phyloP scores from a whole-genome alignment of 2,888 invertebrate genomes.

The Pseudococcus viburni region DNA sequence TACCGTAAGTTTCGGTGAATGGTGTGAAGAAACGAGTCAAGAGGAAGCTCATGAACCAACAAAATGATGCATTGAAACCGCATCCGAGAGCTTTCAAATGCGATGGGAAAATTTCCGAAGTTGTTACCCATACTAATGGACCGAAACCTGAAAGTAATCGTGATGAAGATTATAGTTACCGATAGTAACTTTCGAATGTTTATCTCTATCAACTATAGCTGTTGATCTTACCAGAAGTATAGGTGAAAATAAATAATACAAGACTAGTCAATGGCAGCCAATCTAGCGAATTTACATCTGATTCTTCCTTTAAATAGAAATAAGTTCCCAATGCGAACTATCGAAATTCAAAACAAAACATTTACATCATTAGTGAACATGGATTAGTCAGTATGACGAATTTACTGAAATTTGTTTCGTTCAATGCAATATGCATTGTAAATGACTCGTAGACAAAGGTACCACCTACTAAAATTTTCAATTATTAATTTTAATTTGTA shows the following conservation, averaged over 20 bases:
- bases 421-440: too few species aligned
- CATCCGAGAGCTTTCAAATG: constrained; percentile 85
- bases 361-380: too few species aligned
- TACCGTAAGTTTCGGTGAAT: constrained; percentile 76
- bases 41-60: constrained; percentile 83
- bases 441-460: too few species aligned
- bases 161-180: background rate
- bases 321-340: constrained; percentile 76
- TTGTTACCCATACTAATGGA: constrained; percentile 85
- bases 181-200: background rate
- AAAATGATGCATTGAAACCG: constrained; percentile 82
- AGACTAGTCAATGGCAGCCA: constrained; percentile 83
- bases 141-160: constrained; percentile 75
- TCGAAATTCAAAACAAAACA: background rate
- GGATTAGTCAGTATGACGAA: too few species aligned
- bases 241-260: constrained; percentile 81
- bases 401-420: too few species aligned
- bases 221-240: constrained; percentile 78
- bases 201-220: background rate
- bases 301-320: constrained; percentile 75
- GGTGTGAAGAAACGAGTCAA: constrained; percentile 81
- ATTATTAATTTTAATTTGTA: too few species aligned
- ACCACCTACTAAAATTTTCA: too few species aligned
- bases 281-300: constrained; percentile 73
- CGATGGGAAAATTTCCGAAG: constrained; percentile 86